Conservation (phyloP, 2,113 vertebrate species). For the Odocoileus hemionus region DNA sequence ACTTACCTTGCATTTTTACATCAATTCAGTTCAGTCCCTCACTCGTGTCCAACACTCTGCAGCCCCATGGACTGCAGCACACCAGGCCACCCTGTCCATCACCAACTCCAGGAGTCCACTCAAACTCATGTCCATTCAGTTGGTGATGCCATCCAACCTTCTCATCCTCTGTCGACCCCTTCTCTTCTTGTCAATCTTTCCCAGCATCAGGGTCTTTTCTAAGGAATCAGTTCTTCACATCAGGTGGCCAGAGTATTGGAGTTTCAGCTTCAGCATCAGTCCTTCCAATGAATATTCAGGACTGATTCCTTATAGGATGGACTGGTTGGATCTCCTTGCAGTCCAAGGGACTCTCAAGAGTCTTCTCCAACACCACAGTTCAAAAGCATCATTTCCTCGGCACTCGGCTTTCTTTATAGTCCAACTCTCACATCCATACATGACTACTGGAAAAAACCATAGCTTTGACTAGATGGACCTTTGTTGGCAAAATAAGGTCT, state of each 20-base stretch:
- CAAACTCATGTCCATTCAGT: neutral
- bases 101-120: neutral
- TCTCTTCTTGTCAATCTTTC: neutral
- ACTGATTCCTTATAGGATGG: neutral
- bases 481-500: neutral
- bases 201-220: neutral
- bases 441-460: neutral
- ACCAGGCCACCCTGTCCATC: neutral
- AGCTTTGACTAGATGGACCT: neutral
- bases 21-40: neutral
- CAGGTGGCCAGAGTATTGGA: neutral
- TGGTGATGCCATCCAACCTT: neutral
- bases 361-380: neutral
- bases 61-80: neutral
- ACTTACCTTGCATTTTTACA: neutral
- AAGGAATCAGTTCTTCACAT: neutral
- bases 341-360: neutral
- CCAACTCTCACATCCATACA: neutral
- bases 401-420: neutral
- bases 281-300: neutral
- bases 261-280: neutral
- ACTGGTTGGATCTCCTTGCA: neutral
- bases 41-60: neutral
- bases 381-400: neutral
- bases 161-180: neutral